Base-by-base conservation (phyloP, 2,113 vertebrate species). In the Lamprologus lemairii region DNA sequence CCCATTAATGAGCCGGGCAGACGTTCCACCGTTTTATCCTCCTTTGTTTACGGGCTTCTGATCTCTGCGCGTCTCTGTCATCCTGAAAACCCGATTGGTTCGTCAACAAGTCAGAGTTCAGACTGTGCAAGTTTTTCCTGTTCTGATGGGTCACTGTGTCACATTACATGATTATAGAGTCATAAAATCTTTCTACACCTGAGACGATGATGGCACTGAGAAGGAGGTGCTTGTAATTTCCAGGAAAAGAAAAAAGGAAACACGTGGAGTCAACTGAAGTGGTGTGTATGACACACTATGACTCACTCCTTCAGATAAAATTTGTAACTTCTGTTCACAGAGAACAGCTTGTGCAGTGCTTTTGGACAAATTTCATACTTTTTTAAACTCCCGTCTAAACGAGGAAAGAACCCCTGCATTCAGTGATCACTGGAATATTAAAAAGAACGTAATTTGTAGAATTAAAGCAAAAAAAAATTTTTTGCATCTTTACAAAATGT, bases 11-110 rank as follows among this genome's bases (percentile, higher is more conserved):
- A 78, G 45, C 45, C 4, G 2, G 45, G 16, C 73, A 51, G 73
- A 78, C 10, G 0, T 9, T 0, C 40, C 23, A 75, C 16, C 1
- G 0, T 4, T 1, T 78, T n/a, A 4, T 49, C 0, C 2, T 23
- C 13, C 26, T 31, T 7, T 26, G 2, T 49, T 78, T 1, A 28
- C 42, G 4, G 9, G 10, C 42, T 31, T 49, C 71, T 31, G 4
- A 49, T 19, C 3, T 78, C 16, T 31, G 23, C 5, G 2, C 3
- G 7, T 11, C 16, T n/a, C 14, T 5, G 42, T 49, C 42, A 49
- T 47, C 68, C 68, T 47, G 68, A 75, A 47, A 75, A 47, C 14
- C 68, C 9, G 6, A 9, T 12, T 7, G 45, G 71, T 75, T 45
- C 40, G 3, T 4, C 5, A 16, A 26, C 5, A 26, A 45, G 21